phyloP scores from a whole-genome alignment of 1,140 invertebrate genomes.

The Scylla paramamosain region DNA sequence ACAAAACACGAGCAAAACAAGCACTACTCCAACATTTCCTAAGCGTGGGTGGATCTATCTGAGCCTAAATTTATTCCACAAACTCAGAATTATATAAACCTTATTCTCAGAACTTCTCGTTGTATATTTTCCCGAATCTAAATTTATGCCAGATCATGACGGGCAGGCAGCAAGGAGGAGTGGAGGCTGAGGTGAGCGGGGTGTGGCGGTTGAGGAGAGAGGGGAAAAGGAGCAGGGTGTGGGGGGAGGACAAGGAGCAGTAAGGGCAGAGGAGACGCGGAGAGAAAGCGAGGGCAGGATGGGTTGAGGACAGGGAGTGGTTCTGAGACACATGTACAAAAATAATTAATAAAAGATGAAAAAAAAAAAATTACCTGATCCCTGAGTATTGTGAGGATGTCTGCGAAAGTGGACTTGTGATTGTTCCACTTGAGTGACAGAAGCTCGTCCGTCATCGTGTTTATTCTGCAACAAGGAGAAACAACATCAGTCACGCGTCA shows the following conservation, averaged over 20 bases:
- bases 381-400: constrained; percentile 75
- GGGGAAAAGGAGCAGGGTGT: neutral
- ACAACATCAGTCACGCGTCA: constrained; percentile 4
- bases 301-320: neutral
- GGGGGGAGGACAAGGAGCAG: neutral
- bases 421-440: constrained; percentile 74
- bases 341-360: neutral
- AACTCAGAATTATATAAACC: neutral
- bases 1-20: no score
- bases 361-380: constrained; percentile 60
- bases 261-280: neutral
- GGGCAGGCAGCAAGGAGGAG: neutral
- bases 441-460: constrained; percentile 73
- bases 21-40: neutral
- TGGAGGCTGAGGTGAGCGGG: neutral
- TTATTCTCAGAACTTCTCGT: neutral
- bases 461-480: constrained; percentile 58
- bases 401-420: constrained; percentile 73
- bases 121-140: neutral
- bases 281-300: neutral
- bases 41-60: neutral
- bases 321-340: neutral
- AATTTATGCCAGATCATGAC: neutral
- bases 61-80: neutral
- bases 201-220: neutral